phyloP scores from a whole-genome alignment of 1,140 invertebrate genomes.

The Bathynomus jamesi region DNA sequence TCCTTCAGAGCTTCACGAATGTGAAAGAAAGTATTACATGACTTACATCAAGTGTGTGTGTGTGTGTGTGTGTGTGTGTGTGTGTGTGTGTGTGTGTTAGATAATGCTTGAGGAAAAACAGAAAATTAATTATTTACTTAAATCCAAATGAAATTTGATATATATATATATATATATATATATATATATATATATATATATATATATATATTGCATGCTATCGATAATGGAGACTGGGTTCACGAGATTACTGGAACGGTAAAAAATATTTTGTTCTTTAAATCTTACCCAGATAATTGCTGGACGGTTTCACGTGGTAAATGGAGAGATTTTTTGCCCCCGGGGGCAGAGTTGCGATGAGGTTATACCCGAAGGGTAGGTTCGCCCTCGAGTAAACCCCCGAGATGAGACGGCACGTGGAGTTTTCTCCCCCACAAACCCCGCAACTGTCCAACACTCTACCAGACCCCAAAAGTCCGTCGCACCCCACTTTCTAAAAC shows the following conservation, averaged over 20 bases:
- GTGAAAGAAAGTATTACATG: no score
- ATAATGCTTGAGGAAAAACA: no score
- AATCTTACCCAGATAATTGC: neutral
- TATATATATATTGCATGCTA: neutral
- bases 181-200: no score
- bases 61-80: no score
- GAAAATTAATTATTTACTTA: no score
- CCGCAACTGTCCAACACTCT: conserved; percentile 54
- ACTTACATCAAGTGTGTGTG: no score
- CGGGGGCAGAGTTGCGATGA: conserved; percentile 8
- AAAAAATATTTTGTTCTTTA: no score
- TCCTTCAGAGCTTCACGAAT: neutral
- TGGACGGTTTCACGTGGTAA: neutral
- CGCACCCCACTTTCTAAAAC: conserved; percentile 50
- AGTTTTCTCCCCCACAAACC: conserved; percentile 60
- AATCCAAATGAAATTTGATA: no score
- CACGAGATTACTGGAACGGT: no score
- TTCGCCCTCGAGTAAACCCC: conserved; percentile 74
- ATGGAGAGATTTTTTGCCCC: conserved; percentile 12
- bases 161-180: no score
- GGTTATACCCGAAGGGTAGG: conserved; percentile 9
- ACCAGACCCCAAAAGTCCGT: conserved; percentile 60
- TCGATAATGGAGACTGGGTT: no score
- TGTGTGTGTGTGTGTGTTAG: no score
- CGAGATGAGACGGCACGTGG: conserved; percentile 63